These are phyloP conservation scores for Hydrolagus affinis DNA, from an alignment of 2,113 vertebrate species.

Conservation along the genomic window DNA sequence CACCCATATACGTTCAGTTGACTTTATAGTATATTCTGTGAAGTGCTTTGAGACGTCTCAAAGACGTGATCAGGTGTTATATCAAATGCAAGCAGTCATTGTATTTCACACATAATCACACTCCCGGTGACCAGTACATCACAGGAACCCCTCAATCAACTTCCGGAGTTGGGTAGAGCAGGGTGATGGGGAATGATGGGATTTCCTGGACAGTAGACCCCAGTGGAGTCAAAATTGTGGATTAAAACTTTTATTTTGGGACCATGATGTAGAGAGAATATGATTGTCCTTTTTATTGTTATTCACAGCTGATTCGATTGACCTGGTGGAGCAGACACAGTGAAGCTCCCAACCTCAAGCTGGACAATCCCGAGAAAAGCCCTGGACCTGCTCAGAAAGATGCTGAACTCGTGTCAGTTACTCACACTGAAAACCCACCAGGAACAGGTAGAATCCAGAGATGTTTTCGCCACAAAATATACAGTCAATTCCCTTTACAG, in stretches of 20 bases:
- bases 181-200: too few species aligned
- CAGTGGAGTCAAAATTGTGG: neutral
- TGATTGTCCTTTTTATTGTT: constrained; percentile 17
- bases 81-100: too few species aligned
- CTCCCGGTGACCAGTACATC: too few species aligned
- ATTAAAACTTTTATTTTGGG: neutral
- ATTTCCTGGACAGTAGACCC: too few species aligned
- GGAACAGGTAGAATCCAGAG: neutral
- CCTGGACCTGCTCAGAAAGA: neutral
- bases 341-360: constrained; percentile 41
- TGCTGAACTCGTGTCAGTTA: neutral
- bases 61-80: too few species aligned
- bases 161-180: too few species aligned
- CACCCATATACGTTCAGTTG: too few species aligned
- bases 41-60: too few species aligned
- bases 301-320: constrained; percentile 60
- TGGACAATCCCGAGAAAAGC: constrained; percentile 36
- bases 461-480: neutral
- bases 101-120: too few species aligned
- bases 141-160: too few species aligned
- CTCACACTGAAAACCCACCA: neutral
- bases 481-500: too few species aligned
- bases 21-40: too few species aligned
- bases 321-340: constrained; percentile 82
- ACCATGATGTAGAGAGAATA: neutral